These are phyloP conservation scores for Scaptomyza parva DNA, from an alignment of 2,888 invertebrate genomes.

Conservation along the genomic window DNA sequence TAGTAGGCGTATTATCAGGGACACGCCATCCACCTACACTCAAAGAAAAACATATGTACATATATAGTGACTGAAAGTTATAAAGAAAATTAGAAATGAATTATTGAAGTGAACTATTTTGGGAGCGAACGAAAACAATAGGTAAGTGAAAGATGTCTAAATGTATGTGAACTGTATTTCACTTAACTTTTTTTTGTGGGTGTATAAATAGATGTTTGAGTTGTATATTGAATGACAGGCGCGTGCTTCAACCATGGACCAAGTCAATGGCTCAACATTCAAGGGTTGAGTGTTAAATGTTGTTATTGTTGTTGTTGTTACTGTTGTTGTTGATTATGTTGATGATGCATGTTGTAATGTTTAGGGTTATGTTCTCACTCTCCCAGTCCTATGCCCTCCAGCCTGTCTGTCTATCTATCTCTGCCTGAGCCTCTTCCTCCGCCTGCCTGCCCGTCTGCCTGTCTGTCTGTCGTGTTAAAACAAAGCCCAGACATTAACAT, in stretches of 20 bases:
- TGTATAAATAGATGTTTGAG: constrained; percentile 56
- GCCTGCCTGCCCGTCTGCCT: neutral
- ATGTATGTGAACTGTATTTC: no score
- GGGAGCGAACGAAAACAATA: no score
- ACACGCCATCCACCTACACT: constrained; percentile 1
- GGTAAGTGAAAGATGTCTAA: no score
- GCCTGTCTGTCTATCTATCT: neutral
- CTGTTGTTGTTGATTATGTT: constrained; percentile 70
- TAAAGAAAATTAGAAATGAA: no score
- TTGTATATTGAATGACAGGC: constrained; percentile 72
- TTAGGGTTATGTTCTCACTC: constrained; percentile 69
- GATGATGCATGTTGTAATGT: constrained; percentile 78
- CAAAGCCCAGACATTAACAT: constrained; percentile 54
- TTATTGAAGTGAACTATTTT: no score
- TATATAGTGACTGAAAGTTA: no score
- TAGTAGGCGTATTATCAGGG: constrained; percentile 38
- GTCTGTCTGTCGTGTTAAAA: constrained; percentile 16
- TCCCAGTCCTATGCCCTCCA: neutral
- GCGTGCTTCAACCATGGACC: constrained; percentile 48
- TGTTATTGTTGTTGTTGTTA: constrained; percentile 35
- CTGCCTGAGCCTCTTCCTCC: neutral
- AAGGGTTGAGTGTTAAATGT: constrained; percentile 14
- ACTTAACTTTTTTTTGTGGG: neutral
- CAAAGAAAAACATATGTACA: no score
- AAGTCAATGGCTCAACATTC: constrained; percentile 10